Evolutionary conservation across 2,797 vertebrate species (phyloP), one percentile per base, ranked within the genome.

Genomic region (Oreonectes daqikongensis): DNA sequence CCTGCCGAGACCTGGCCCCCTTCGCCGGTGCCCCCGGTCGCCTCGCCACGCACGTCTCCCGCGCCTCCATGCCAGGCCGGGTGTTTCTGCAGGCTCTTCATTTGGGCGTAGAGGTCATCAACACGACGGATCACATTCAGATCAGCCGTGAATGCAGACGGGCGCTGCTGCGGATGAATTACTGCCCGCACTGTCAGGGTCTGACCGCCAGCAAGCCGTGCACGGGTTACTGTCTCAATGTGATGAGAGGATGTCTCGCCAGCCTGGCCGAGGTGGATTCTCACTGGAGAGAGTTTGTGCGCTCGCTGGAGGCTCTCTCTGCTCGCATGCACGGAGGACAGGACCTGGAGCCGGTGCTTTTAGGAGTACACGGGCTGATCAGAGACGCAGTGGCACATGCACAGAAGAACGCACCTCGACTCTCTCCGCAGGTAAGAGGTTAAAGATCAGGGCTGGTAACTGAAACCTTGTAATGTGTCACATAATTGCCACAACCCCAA

Each of bases 141-240:
- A 91, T 95, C 81, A 94, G 94, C 82, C 91, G 93, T 0, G 95
- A 95, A 72, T 96, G 96, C 80, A 86, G 91, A 48, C 90, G 90
- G 24, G 94, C 92, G 2, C 86, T 98, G 20, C 88, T 97, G 78
- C 92, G 90, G 73, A 95, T 97, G 94, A 93, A 90, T 69, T 96
- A 95, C 84, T 97, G 95, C 61, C 92, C 94, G 0, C 92, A 93
- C 78, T 97, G 95, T 87, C 94, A 94, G 90, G 94, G 93, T 4
- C 86, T 95, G 85, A 91, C 84, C 2, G 79, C 88, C 69, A 91
- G 92, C 79, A 94, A 92, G 61, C 95, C 95, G n/a, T 96, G 96
- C 82, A 92, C 94, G 92, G 96, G 95, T 0, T 96, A 95, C 88
- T 96, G 96, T 86, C 95, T 97, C 77, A 96, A 95, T 0, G 90